Percentiles rank a stretch among this genome's conserved stretches.
Evolutionary conservation across 2,888 invertebrate species (phyloP).

Genomic region (Pycnomerus fuliginosus): DNA sequence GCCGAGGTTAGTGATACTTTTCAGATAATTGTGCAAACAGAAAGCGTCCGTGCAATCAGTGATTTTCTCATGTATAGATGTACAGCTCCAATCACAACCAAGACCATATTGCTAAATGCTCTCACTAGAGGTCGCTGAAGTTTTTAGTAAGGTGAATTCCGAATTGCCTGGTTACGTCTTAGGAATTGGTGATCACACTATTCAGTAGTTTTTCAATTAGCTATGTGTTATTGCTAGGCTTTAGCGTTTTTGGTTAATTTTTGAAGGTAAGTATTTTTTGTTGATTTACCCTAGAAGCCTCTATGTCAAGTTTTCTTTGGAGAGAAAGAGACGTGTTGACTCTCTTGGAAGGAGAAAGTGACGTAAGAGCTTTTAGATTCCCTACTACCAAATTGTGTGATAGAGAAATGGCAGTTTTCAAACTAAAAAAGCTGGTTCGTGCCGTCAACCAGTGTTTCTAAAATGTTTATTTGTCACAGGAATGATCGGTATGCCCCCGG

Average conservation of each 20-base stretch:
- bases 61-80: no score
- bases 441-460: slow-evolving; percentile 3
- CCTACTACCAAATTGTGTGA: slow-evolving; percentile 7
- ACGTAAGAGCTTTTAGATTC: neutral
- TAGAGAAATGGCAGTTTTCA: slow-evolving; percentile 35
- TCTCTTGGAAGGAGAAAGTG: neutral
- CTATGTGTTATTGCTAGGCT: slow-evolving; percentile 49
- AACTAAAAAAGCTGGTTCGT: slow-evolving; percentile 9
- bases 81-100: no score
- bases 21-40: no score
- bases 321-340: neutral
- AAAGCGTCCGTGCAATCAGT: no score
- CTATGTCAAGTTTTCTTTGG: neutral
- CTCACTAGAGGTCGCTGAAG: no score
- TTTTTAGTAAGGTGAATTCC: no score
- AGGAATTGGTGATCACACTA: slow-evolving; percentile 27
- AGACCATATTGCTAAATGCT: no score
- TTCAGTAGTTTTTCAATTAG: slow-evolving; percentile 43
- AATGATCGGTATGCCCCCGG: slow-evolving; percentile 54
- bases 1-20: no score
- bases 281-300: no score
- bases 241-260: slow-evolving; percentile 27
- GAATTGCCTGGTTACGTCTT: slow-evolving; percentile 19
- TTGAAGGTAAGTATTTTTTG: slow-evolving; percentile 39
- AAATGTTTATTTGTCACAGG: slow-evolving; percentile 45